Base-by-base conservation (phyloP, 2,888 invertebrate species). In the Torymus aiolomorphi region DNA sequence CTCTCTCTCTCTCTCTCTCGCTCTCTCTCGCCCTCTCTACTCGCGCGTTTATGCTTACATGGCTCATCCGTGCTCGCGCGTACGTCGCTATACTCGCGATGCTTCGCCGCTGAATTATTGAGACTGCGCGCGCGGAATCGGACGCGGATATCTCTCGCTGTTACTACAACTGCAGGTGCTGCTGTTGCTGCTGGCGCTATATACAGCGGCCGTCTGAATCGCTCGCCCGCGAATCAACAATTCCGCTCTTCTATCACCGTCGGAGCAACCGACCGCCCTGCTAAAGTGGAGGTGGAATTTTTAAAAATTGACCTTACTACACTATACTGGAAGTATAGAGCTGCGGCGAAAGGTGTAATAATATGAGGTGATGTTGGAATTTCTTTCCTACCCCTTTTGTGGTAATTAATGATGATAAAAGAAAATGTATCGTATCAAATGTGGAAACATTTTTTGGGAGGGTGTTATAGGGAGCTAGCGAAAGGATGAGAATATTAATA, bases 81-180 rank as follows among this genome's bases (percentile, higher is more conserved):
- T 77, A 83, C 84, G 83, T 81, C 83, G 81, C 81, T 42, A 42
- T 42, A 42, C 42, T 42, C 63, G 24, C 84, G 85, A 85, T 82
- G 85, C 82, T 81, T 80, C 83, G 24, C 51, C 42, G 70, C 82
- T 86, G 86, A 86, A 86, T 86, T 86, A 86, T 86, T 86, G 85
- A 86, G 83, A 51, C 84, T 83, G 42, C 42, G 82, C 54, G 83
- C 76, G 80, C 72, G 83, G 85, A 83, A 86, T 85, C 86, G 86
- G 83, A 78, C 83, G 83, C 83, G 84, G 81, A 84, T 85, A 84
- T 83, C 83, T 31, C 67, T 51, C 69, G 56, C 18, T 20, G 51
- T 42, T 42, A 42, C 72, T 31, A 2, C 49, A 2, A 18, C 62
- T 42, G 52, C 20, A 61, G 20, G 49, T 52, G 20, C 51, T 24